Base-by-base conservation (phyloP, 2,113 vertebrate species). In the Canis aureus region DNA sequence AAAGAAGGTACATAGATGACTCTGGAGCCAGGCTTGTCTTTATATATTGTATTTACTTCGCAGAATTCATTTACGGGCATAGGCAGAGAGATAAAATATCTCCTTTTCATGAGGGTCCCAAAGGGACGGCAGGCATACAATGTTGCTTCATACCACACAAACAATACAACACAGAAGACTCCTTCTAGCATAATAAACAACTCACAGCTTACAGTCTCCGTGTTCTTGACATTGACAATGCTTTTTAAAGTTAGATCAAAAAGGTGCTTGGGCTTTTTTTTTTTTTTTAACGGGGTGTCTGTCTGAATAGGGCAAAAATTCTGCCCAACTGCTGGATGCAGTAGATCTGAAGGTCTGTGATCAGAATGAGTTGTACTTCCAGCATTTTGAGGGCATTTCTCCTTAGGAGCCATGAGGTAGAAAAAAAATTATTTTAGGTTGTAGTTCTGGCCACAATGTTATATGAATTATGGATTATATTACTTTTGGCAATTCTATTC, bases 171-270 rank as follows among this genome's bases (percentile, higher is more conserved):
- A 35, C 81, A 97, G 97, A 98, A 89, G 83, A 93, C 94, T 94
- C 86, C 91, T 96, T 96, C 90, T 91, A 98, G 67, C 91, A 97
- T 97, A 97, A 98, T 97, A 98, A 98, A 97, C 98, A 98, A 83
- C 81, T 43, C 60, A 53, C 8, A 69, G 80, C 20, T 80, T 17
- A 71, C 62, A 90, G 85, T 27, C 79, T 49, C 90, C 2, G 22
- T 35, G 71, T 94, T 97, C 88, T 98, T 94, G 43, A 97, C 32
- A 97, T 20, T 95, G 94, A 91, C 91, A 95, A 94, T 96, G 88
- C 25, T 91, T 98, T 97, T 95, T 83, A 84, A 98, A 98, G 74
- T 96, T 89, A 98, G 97, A 97, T 97, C 94, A 96, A 97, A 97
- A 97, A 85, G 76, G n/a, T 69, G 20, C 11, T 78, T 66, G 57